phyloP scores from a whole-genome alignment of 1,140 invertebrate genomes.

The Drosophila cardini region DNA sequence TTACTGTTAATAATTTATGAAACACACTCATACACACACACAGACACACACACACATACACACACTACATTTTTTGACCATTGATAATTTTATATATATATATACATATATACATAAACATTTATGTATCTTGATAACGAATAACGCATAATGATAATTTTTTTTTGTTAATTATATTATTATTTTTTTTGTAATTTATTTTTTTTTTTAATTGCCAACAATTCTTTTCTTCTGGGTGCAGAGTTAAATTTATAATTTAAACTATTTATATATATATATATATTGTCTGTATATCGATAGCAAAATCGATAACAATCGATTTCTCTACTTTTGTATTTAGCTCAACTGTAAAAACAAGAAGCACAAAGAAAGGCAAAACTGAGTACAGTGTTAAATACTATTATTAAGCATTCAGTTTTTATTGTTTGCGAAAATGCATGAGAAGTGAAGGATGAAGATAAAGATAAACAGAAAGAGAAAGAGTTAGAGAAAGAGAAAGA shows the following conservation, averaged over 20 bases:
- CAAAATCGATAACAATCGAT: constrained; percentile 9
- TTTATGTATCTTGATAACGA: constrained; percentile 18
- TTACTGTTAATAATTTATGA: constrained; percentile 80
- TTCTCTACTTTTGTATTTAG: constrained; percentile 8
- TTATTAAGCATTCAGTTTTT: constrained; percentile 7
- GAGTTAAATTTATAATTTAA: constrained; percentile 64
- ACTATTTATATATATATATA: constrained; percentile 53
- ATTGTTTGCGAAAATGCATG: constrained; percentile 14
- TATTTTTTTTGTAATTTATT: constrained; percentile 61
- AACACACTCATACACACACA: constrained; percentile 49
- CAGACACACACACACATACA: constrained; percentile 36
- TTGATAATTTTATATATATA: constrained; percentile 79
- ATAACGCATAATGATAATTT: constrained; percentile 61
- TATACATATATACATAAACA: constrained; percentile 26
- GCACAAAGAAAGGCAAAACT: constrained; percentile 35
- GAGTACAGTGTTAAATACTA: constrained; percentile 60
- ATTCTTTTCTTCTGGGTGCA: constrained; percentile 64
- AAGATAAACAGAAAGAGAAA: constrained; percentile 22
- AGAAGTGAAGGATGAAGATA: no score
- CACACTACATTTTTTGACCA: constrained; percentile 62
- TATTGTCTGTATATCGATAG: constrained; percentile 6
- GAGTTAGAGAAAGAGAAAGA: constrained; percentile 22
- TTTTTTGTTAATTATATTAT: constrained; percentile 70
- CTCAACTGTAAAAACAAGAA: constrained; percentile 21
- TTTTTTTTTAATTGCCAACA: constrained; percentile 51